Percentiles rank a stretch among this genome's conserved stretches.
Conservation (phyloP, 2,797 vertebrate genomes). For the Macropus fuliginosus region DNA sequence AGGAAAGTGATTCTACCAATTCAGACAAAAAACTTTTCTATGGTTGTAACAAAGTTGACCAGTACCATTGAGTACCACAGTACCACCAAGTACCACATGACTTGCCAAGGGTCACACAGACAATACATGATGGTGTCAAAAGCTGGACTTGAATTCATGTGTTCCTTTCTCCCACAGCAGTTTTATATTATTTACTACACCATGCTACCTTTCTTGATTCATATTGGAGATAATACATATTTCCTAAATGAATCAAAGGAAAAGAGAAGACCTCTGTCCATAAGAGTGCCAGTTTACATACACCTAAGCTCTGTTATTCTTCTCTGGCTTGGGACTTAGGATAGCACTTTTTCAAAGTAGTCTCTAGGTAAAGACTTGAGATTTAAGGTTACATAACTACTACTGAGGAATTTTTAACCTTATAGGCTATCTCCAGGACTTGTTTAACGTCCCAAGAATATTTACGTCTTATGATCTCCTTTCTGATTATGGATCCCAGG, state of each 20-base stretch:
- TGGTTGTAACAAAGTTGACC: not conserved
- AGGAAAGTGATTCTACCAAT: not conserved
- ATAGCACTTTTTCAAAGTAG: not conserved
- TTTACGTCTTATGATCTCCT: constrained; percentile 18
- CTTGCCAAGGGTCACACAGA: not conserved
- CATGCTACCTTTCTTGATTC: not conserved
- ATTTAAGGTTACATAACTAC: not conserved
- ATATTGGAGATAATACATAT: not conserved
- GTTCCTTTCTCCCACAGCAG: not conserved
- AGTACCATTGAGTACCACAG: not conserved
- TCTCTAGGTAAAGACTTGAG: constrained; percentile 17
- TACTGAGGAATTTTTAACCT: constrained; percentile 7
- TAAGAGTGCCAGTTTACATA: not conserved
- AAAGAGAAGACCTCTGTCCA: not conserved
- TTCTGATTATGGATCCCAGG: not conserved
- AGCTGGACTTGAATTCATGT: not conserved
- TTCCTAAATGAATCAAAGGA: constrained; percentile 19
- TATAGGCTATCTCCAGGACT: constrained; percentile 10
- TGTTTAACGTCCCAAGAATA: constrained; percentile 34
- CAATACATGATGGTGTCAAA: not conserved
- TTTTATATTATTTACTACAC: not conserved
- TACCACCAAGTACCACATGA: not conserved
- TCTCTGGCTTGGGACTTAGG: not conserved
- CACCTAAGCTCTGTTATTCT: not conserved
- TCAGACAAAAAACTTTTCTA: not conserved